Conservation (phyloP, 2,113 vertebrate genomes). For the Vanacampus margaritifer region DNA sequence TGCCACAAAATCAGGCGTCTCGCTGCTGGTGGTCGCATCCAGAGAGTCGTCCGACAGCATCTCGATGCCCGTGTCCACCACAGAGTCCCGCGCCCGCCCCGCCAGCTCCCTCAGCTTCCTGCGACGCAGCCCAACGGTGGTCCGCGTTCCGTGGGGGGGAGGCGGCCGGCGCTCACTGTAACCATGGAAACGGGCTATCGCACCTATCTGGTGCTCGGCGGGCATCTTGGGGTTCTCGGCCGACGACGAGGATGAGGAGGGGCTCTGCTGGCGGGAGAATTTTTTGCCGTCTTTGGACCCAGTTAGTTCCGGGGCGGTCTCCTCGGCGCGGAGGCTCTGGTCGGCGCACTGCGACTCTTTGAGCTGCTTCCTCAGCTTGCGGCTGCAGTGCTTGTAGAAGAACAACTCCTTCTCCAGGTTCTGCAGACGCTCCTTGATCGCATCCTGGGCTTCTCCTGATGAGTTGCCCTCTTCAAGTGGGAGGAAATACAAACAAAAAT, state of each 20-base stretch:
- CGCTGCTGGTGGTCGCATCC: conserved; percentile 65
- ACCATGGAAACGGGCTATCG: conserved; percentile 4
- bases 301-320: background rate
- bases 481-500: background rate
- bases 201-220: conserved; percentile 4
- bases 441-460: conserved; percentile 64
- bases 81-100: conserved; percentile 61
- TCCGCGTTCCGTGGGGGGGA: conserved; percentile 29
- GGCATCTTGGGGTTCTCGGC: background rate
- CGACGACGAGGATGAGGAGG: background rate
- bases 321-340: conserved; percentile 26
- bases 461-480: conserved; percentile 64
- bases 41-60: conserved; percentile 74
- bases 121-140: conserved; percentile 72
- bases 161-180: conserved; percentile 16
- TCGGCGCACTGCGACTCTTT: conserved; percentile 62
- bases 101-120: conserved; percentile 77
- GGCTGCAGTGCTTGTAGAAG: conserved; percentile 88
- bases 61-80: conserved; percentile 55
- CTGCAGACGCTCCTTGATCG: conserved; percentile 76
- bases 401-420: conserved; percentile 86
- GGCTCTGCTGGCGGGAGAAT: background rate
- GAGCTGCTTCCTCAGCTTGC: conserved; percentile 84
- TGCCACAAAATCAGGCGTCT: conserved; percentile 2
- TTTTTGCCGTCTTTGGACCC: background rate